Evolutionary conservation across 2,113 vertebrate genomes (phyloP).

Genomic region (Tachysurus vachellii): DNA sequence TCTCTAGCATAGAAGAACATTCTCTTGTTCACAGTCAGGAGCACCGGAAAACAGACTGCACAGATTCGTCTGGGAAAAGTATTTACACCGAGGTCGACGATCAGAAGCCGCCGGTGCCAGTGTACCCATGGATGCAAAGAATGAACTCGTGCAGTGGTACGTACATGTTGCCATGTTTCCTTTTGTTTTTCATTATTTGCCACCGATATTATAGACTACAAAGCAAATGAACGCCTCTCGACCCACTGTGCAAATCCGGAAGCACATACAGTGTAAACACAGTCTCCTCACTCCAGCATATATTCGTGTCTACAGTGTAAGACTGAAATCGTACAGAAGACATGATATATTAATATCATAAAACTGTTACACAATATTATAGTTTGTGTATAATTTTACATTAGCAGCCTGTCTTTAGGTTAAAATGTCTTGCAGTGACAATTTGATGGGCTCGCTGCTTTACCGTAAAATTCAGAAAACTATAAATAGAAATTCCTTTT

Average conservation of each 20-base stretch:
- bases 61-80: conserved; percentile 79
- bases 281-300: conserved; percentile 21
- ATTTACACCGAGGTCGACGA: conserved; percentile 87
- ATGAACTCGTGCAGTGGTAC: conserved; percentile 96
- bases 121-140: conserved; percentile 94
- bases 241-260: conserved; percentile 52
- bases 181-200: conserved; percentile 52
- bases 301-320: conserved; percentile 46
- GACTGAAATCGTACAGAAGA: conserved; percentile 42
- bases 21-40: conserved; percentile 79
- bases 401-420: conserved; percentile 19
- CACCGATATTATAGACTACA: conserved; percentile 51
- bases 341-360: neutral
- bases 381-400: conserved; percentile 28
- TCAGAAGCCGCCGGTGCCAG: conserved; percentile 84
- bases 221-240: conserved; percentile 53
- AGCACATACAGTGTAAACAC: conserved; percentile 59
- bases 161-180: conserved; percentile 63
- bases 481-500: neutral
- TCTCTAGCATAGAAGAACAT: conserved; percentile 80
- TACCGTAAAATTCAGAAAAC: neutral
- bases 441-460: neutral
- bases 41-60: conserved; percentile 87
- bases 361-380: neutral
- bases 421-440: conserved; percentile 39